Evolutionary conservation across 2,113 vertebrate genomes (phyloP), one percentile per base, ranked within the genome.

Genomic region (Atlantisia rogersi): DNA sequence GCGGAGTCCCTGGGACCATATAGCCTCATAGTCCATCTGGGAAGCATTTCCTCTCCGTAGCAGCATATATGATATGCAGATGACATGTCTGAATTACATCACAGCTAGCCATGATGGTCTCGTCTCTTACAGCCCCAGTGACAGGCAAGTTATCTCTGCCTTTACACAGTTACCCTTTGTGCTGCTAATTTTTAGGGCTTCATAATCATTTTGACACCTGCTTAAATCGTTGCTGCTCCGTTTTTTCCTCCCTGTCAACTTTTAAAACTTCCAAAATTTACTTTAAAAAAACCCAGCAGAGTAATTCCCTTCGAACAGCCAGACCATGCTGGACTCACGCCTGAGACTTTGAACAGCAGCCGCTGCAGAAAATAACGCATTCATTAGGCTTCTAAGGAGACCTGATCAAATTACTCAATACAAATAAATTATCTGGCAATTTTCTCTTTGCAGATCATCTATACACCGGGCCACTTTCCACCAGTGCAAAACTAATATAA

Each of bases 341-440:
- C 81, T 74, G n/a, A 78, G 83, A 88, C 95, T 92, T 86, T 75
- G 73, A 95, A 95, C 63, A 86, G 94, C 96, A 97, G 94, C 82
- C 97, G 88, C 84, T 96, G 68, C 90, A 95, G 87, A 89, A 95
- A 94, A 93, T 95, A 95, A 94, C 42, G 55, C 87, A 82, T 86
- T 92, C 94, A 92, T 96, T 93, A 91, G 71, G 32, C 75, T 97
- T 96, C 94, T 88, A 81, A 96, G 96, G 76, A 77, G 18, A 87
- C 22, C 4, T 0, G 80, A 90, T 97, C 96, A 96, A 92, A 95
- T 97, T 96, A 96, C 94, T 89, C 74, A 53, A 82, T 89, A 79
- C 91, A 97, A 97, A 97, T 97, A 94, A 96, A 96, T 95, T 63
- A 96, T 90, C 82, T 81, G 87, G 90, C 64, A 80, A 70, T 92